A percentile compares a stretch with the other conserved stretches of the same genome.
Evolutionary conservation across 1,140 invertebrate genomes (phyloP).

Genomic region (Calephelis virginiensis): DNA sequence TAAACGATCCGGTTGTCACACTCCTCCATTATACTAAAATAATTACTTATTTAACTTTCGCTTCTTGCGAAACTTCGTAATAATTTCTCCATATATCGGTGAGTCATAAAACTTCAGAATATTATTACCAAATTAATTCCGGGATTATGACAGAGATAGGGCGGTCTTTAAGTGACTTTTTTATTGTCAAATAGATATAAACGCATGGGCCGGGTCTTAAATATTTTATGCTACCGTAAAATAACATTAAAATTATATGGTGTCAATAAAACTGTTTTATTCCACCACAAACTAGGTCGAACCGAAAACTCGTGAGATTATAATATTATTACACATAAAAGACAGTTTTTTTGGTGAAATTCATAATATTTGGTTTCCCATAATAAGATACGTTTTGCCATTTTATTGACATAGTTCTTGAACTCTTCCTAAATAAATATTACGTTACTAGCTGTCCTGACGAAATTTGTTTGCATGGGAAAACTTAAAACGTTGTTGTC

Average conservation of each 20-base stretch:
- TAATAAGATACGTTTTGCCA: too few relatives aligned
- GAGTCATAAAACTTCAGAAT: not conserved
- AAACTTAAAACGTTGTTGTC: too few relatives aligned
- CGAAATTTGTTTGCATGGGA: too few relatives aligned
- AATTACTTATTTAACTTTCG: too few relatives aligned
- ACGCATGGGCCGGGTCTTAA: constrained; percentile 5
- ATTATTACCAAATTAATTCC: constrained; percentile 7
- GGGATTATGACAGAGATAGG: constrained; percentile 8
- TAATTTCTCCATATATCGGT: not conserved
- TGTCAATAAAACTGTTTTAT: constrained; percentile 13
- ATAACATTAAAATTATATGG: constrained; percentile 13
- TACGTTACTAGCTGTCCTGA: too few relatives aligned
- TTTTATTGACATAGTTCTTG: too few relatives aligned
- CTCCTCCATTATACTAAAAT: too few relatives aligned
- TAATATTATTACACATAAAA: constrained; percentile 4
- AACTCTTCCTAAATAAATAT: too few relatives aligned
- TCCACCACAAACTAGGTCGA: constrained; percentile 10
- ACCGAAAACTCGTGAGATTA: constrained; percentile 7
- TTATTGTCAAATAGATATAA: constrained; percentile 17
- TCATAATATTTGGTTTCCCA: too few relatives aligned
- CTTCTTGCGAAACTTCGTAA: too few relatives aligned
- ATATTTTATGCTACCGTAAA: constrained; percentile 11
- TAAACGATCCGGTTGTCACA: too few relatives aligned
- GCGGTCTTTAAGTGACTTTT: constrained; percentile 10
- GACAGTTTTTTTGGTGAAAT: not conserved